A percentile compares a stretch with the other conserved stretches of the same genome.
Conservation (phyloP, 1,140 invertebrate species). For the Ridgeia piscesae region DNA sequence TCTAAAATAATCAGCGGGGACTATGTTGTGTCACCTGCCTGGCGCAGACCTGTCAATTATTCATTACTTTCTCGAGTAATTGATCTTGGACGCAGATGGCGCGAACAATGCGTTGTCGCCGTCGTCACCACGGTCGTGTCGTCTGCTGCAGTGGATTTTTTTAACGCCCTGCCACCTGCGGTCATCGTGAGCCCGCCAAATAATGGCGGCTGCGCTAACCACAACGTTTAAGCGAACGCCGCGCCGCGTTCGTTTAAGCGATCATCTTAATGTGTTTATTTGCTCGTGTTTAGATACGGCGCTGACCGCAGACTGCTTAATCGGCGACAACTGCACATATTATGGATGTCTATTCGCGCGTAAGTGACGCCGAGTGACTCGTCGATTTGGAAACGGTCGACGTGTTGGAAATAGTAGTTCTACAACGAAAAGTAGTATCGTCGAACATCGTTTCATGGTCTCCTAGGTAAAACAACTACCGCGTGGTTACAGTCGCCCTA, state of each 20-base stretch:
- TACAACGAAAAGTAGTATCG: background rate
- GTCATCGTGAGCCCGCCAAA: background rate
- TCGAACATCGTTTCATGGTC: too few species aligned
- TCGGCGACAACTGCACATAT: background rate
- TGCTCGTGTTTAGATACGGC: background rate
- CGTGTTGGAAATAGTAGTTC: background rate
- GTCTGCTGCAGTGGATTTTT: background rate
- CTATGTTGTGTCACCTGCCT: conserved; percentile 3
- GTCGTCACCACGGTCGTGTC: background rate
- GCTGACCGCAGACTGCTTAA: background rate
- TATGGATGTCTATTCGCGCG: background rate
- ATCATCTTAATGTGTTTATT: background rate
- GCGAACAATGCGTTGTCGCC: background rate
- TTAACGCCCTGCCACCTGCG: background rate
- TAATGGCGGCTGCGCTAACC: background rate
- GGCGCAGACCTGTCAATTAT: background rate
- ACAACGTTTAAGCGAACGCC: background rate
- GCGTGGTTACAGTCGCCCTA: too few species aligned
- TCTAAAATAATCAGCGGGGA: background rate
- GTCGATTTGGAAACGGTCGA: background rate
- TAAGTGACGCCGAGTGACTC: background rate
- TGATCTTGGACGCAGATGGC: conserved; percentile 3
- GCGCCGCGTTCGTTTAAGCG: background rate
- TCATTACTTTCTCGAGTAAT: conserved; percentile 6
- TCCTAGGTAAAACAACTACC: too few species aligned